phyloP scores from a whole-genome alignment of 2,113 vertebrate species.

The Xiphias gladius region DNA sequence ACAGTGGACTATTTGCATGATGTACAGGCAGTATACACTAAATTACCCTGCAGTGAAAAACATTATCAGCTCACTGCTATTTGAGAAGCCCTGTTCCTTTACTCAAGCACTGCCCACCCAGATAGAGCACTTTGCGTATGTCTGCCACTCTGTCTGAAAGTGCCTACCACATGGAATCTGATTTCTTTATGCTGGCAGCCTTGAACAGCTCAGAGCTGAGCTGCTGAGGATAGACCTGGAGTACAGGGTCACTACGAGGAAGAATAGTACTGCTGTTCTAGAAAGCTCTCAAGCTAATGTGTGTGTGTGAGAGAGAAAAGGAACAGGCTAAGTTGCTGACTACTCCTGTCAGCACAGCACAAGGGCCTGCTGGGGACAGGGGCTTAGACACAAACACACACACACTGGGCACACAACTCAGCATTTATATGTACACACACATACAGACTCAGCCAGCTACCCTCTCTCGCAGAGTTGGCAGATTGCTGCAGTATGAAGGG shows the following conservation, averaged over 20 bases:
- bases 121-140: neutral
- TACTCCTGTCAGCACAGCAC: constrained; percentile 40
- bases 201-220: neutral
- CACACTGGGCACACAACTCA: neutral
- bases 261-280: constrained; percentile 25
- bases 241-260: constrained; percentile 21
- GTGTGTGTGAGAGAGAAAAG: neutral
- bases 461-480: constrained; percentile 30
- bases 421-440: constrained; percentile 21
- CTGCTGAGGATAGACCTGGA: constrained; percentile 5
- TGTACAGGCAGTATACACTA: neutral
- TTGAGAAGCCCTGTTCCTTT: neutral
- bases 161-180: neutral
- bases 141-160: constrained; percentile 10
- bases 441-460: constrained; percentile 1
- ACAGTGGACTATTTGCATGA: neutral
- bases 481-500: constrained; percentile 36
- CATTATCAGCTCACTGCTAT: neutral
- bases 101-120: constrained; percentile 26
- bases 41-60: neutral
- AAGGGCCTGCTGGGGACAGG: constrained; percentile 28
- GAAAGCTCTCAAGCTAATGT: constrained; percentile 12
- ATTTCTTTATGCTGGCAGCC: neutral
- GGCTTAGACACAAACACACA: neutral
- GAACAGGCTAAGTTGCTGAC: constrained; percentile 42